phyloP scores from a whole-genome alignment of 1,140 invertebrate species.

The Tribolium madens region DNA sequence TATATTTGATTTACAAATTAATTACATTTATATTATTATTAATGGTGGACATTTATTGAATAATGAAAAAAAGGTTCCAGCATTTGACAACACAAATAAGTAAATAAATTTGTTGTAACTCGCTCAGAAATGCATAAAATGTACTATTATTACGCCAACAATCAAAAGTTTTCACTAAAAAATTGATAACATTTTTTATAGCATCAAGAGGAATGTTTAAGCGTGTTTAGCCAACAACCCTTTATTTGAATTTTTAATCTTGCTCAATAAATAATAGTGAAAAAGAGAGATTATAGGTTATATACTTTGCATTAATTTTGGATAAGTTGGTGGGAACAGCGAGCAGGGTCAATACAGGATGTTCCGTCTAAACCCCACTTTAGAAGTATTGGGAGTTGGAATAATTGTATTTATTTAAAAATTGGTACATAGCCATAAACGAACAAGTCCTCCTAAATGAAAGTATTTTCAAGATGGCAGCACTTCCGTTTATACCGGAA shows the following conservation, averaged over 20 bases:
- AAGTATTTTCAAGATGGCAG: no score
- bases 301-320: neutral
- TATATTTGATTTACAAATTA: neutral
- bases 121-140: neutral
- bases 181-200: neutral
- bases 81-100: neutral
- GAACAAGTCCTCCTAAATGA: no score
- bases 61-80: no score
- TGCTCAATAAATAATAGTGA: neutral
- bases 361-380: no score
- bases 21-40: neutral
- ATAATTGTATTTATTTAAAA: no score
- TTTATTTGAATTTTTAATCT: neutral
- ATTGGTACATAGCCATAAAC: no score
- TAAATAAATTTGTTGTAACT: neutral
- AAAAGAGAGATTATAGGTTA: neutral
- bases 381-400: no score
- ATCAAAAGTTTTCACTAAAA: neutral
- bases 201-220: neutral
- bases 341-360: neutral
- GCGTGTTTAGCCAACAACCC: neutral
- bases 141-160: neutral
- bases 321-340: neutral
- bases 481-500: no score
- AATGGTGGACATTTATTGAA: neutral